These are phyloP conservation scores for Phortica okadai DNA, from an alignment of 2,888 invertebrate genomes.

Conservation along the genomic window DNA sequence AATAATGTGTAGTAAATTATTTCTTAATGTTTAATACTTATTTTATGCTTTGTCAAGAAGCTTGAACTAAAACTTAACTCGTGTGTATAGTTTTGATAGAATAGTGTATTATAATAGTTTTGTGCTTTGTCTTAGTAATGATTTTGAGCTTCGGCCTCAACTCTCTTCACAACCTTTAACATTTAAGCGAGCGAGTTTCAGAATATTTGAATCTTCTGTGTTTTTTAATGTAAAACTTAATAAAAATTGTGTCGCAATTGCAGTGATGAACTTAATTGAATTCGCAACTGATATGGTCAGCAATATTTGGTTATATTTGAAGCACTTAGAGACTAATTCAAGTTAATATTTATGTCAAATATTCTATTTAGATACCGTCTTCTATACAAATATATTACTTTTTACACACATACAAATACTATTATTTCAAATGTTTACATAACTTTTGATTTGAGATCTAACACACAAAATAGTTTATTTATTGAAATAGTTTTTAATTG, in stretches of 20 bases:
- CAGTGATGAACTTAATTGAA: conserved; percentile 32
- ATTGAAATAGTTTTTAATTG: not conserved
- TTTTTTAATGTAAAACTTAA: conserved; percentile 18
- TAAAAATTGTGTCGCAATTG: not conserved
- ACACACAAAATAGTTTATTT: too few relatives aligned
- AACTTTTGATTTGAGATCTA: not conserved
- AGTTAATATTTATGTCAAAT: not conserved
- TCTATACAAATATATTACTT: not conserved
- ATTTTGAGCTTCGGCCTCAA: conserved; percentile 15
- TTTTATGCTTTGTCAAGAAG: not conserved
- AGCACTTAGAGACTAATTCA: not conserved
- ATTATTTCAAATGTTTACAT: not conserved
- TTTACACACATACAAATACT: not conserved
- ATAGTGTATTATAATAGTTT: conserved; percentile 14
- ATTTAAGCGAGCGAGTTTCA: conserved; percentile 75
- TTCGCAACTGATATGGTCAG: conserved; percentile 51
- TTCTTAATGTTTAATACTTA: not conserved
- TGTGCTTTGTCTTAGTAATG: conserved; percentile 3
- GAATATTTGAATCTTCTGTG: conserved; percentile 33
- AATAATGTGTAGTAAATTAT: not conserved
- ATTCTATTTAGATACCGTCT: not conserved
- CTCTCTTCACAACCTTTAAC: conserved; percentile 72
- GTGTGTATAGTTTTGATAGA: not conserved
- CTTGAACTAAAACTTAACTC: conserved; percentile 1
- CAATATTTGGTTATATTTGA: not conserved